phyloP scores from a whole-genome alignment of 2,113 vertebrate species.

The Monopterus albus region DNA sequence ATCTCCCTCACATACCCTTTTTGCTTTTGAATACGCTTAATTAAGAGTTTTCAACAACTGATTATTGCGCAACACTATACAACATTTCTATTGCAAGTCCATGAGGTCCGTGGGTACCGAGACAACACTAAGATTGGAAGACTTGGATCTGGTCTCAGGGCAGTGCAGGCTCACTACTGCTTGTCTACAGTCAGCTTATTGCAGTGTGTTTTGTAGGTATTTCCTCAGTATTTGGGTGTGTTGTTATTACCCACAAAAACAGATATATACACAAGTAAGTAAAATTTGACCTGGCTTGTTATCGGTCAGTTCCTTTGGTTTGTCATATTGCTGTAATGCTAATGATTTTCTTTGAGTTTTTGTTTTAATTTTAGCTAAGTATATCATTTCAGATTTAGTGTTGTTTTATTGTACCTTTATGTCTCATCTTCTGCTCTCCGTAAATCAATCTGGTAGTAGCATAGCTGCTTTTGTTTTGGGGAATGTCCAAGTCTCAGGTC shows the following conservation, averaged over 20 bases:
- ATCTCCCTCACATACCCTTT: slow-evolving; percentile 46
- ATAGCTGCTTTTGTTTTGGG: slow-evolving; percentile 30
- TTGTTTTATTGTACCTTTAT: slow-evolving; percentile 26
- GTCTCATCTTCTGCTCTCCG: slow-evolving; percentile 23
- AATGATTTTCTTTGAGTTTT: slow-evolving; percentile 10
- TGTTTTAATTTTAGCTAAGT: slow-evolving; percentile 9
- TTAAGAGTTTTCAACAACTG: slow-evolving; percentile 52
- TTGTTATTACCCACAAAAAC: slow-evolving; percentile 20
- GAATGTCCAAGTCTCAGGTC: too few species aligned
- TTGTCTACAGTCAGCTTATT: slow-evolving; percentile 61
- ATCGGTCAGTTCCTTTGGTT: slow-evolving; percentile 58
- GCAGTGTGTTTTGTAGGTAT: slow-evolving; percentile 51
- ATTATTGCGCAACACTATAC: slow-evolving; percentile 72
- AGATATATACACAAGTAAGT: slow-evolving; percentile 17
- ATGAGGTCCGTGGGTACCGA: slow-evolving; percentile 50
- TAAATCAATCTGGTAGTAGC: slow-evolving; percentile 4
- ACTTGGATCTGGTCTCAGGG: slow-evolving; percentile 72
- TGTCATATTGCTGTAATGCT: slow-evolving; percentile 56
- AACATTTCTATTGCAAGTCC: slow-evolving; percentile 58
- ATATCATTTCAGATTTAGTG: neutral
- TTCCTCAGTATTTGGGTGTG: slow-evolving; percentile 31
- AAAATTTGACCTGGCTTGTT: slow-evolving; percentile 7
- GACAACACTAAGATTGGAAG: slow-evolving; percentile 73
- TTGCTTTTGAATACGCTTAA: slow-evolving; percentile 73
- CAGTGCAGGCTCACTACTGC: slow-evolving; percentile 37